phyloP scores from a whole-genome alignment of 2,113 vertebrate species.

The Glaucomys volans region DNA sequence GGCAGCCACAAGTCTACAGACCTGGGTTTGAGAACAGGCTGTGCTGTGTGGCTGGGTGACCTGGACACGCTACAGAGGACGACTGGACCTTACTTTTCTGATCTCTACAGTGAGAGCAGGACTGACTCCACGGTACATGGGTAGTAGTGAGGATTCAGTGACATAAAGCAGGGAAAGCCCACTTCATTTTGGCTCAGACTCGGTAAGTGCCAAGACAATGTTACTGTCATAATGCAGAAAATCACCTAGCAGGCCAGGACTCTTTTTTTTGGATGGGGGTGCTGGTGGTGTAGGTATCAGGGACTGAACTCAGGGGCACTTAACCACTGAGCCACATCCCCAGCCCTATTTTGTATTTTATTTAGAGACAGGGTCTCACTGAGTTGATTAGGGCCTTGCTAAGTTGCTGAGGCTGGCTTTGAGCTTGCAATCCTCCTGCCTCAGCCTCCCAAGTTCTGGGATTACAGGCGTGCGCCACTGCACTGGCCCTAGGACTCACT shows the following conservation, averaged over 20 bases:
- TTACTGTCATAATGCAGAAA: not conserved
- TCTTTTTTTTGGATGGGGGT: not conserved
- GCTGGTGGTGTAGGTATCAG: too few species aligned
- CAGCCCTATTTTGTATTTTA: too few species aligned
- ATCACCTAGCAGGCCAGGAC: not conserved
- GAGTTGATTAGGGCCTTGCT: too few species aligned
- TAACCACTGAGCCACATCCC: too few species aligned
- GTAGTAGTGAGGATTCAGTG: not conserved
- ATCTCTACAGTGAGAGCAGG: not conserved
- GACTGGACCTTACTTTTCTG: not conserved
- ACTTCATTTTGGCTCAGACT: not conserved
- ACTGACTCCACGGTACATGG: not conserved
- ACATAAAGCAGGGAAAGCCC: not conserved
- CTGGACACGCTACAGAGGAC: accelerated
- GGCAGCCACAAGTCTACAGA: not conserved
- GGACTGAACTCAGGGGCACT: too few species aligned
- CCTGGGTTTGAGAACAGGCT: not conserved
- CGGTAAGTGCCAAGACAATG: not conserved
- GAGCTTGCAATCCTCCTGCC: too few species aligned
- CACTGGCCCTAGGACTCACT: not conserved
- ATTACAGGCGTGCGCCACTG: not conserved
- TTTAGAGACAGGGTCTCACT: too few species aligned
- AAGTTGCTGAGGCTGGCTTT: too few species aligned
- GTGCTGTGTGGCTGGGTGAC: not conserved
- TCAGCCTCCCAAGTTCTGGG: too few species aligned